Conservation (phyloP, 2,797 vertebrate genomes). For the Echiichthys vipera region DNA sequence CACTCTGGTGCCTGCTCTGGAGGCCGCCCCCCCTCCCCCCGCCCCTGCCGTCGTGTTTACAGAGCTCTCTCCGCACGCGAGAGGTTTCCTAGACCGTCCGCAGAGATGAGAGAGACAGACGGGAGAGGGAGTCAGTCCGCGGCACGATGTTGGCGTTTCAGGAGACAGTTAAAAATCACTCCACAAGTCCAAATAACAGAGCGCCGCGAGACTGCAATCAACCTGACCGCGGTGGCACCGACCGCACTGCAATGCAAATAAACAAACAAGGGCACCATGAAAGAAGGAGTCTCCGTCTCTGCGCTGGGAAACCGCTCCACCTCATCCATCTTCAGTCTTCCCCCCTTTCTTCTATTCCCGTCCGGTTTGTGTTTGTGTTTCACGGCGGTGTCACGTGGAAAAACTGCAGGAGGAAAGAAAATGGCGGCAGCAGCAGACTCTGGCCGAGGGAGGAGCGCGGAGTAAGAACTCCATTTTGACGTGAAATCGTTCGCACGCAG, state of each 20-base stretch:
- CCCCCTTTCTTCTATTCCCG: slow-evolving; percentile 28
- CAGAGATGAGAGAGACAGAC: slow-evolving; percentile 8
- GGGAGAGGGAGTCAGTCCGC: slow-evolving; percentile 16
- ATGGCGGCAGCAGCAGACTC: too few species aligned
- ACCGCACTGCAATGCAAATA: slow-evolving; percentile 62
- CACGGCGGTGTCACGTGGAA: slow-evolving; percentile 11
- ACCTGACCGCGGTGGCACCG: slow-evolving; percentile 51
- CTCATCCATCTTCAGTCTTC: slow-evolving; percentile 50
- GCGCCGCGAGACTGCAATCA: slow-evolving; percentile 70
- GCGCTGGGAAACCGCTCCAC: slow-evolving; percentile 48
- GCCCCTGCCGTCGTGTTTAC: slow-evolving; percentile 42
- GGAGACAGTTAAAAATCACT: slow-evolving; percentile 77
- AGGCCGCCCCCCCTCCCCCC: too few species aligned
- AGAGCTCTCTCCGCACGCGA: slow-evolving; percentile 52
- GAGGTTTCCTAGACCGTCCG: slow-evolving; percentile 36
- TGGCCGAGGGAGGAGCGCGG: background rate
- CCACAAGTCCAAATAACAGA: slow-evolving; percentile 68
- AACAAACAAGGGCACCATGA: slow-evolving; percentile 70
- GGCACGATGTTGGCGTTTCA: slow-evolving; percentile 59
- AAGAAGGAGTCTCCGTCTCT: too few species aligned
- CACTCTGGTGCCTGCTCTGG: too few species aligned
- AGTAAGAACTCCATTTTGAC: background rate
- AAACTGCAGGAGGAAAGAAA: background rate
- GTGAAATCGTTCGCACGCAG: too few species aligned
- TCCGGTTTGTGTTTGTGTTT: slow-evolving; percentile 11